Percentiles rank a stretch among this genome's conserved stretches.
These are phyloP conservation scores for Psittacula cyanocephala DNA, from an alignment of 2,113 vertebrate genomes.

Conservation along the genomic window DNA sequence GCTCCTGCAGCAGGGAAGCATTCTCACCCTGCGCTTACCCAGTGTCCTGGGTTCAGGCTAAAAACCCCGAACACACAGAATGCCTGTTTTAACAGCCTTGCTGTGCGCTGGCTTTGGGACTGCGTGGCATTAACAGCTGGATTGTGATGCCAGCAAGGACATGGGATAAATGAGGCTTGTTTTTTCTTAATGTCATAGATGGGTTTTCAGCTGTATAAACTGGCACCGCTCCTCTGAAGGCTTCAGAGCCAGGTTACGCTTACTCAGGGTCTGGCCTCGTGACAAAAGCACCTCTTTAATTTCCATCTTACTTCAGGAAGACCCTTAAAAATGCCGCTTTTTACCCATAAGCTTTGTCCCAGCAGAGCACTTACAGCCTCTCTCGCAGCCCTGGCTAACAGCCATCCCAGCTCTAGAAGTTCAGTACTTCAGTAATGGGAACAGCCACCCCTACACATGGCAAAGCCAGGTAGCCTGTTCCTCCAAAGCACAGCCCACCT, in stretches of 20 bases:
- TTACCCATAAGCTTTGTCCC: not conserved
- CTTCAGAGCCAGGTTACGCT: slow-evolving; percentile 10
- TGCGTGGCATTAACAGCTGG: not conserved
- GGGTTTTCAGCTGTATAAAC: slow-evolving; percentile 22
- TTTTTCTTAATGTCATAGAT: slow-evolving; percentile 38
- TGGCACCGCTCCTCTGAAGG: not conserved
- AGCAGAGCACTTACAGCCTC: not conserved
- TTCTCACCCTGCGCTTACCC: not conserved
- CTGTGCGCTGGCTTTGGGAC: not conserved
- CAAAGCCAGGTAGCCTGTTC: not conserved
- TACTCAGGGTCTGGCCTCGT: slow-evolving; percentile 33
- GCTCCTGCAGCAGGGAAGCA: not conserved
- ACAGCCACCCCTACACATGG: not conserved
- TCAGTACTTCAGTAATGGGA: not conserved
- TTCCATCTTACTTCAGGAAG: slow-evolving; percentile 33
- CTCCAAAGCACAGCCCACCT: not conserved
- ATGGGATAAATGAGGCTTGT: slow-evolving; percentile 23
- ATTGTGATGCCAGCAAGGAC: slow-evolving; percentile 26
- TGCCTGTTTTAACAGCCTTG: not conserved
- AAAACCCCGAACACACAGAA: not conserved
- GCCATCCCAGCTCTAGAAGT: not conserved
- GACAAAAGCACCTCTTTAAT: slow-evolving; percentile 61
- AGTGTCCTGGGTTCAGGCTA: not conserved
- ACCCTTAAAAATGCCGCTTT: slow-evolving; percentile 32
- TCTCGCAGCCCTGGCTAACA: not conserved